phyloP scores from a whole-genome alignment of 1,140 invertebrate genomes.

The Conus betulinus region DNA sequence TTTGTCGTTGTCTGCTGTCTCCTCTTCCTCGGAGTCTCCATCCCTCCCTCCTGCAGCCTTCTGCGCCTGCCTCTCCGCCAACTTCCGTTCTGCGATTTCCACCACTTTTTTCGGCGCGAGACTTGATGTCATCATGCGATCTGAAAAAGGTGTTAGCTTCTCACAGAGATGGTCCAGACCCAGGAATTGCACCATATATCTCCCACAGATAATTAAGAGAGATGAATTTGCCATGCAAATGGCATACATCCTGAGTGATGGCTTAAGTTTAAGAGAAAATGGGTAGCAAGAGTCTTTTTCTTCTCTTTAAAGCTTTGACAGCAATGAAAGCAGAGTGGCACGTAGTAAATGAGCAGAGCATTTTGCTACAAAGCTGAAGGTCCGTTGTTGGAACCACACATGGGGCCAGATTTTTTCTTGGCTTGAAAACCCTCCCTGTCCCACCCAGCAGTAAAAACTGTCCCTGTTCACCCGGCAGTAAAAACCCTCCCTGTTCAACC shows the following conservation, averaged over 20 bases:
- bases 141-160: background rate
- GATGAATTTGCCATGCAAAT: too few relatives aligned
- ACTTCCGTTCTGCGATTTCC: background rate
- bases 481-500: too few relatives aligned
- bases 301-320: too few relatives aligned
- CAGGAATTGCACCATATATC: background rate
- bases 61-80: slow-evolving; percentile 2
- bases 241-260: background rate
- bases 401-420: too few relatives aligned
- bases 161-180: background rate
- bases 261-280: background rate
- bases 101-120: background rate
- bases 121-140: background rate
- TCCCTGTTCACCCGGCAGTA: too few relatives aligned
- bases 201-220: background rate
- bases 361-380: too few relatives aligned
- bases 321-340: too few relatives aligned
- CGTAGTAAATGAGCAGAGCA: too few relatives aligned
- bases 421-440: too few relatives aligned
- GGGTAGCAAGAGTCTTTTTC: too few relatives aligned
- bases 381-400: too few relatives aligned
- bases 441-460: too few relatives aligned
- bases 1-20: background rate
- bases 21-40: background rate
- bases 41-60: background rate